A percentile compares a stretch with the other conserved stretches of the same genome.
phyloP scores from a whole-genome alignment of 2,888 invertebrate species.

The Girardia tigrina region DNA sequence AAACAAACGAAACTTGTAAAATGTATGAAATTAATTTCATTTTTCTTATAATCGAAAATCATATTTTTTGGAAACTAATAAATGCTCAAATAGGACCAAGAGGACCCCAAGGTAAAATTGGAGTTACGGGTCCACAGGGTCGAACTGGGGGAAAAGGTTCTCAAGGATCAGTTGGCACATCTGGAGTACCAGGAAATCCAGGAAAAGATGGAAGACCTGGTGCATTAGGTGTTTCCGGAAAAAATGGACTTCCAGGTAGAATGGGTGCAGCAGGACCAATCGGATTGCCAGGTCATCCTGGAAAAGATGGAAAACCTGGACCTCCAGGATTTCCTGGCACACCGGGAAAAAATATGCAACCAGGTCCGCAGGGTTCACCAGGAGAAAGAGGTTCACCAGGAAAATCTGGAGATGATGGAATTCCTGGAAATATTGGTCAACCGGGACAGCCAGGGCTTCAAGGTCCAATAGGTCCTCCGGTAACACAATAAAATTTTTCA shows the following conservation, averaged over 20 bases:
- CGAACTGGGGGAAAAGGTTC: neutral
- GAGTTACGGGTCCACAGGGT: neutral
- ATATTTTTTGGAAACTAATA: no score
- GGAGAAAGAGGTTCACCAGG: conserved; percentile 26
- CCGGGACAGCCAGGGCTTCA: conserved; percentile 4
- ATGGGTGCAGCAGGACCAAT: conserved; percentile 37
- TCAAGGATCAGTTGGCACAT: conserved; percentile 6
- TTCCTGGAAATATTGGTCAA: conserved; percentile 30
- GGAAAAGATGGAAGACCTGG: conserved; percentile 16
- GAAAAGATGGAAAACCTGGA: conserved; percentile 37
- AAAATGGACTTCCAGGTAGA: conserved; percentile 37
- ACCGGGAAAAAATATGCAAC: conserved; percentile 25
- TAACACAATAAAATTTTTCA: no score
- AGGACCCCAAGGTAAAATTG: neutral
- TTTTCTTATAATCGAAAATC: no score
- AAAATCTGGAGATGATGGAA: conserved; percentile 34
- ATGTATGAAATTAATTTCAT: no score
- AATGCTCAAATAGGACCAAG: no score
- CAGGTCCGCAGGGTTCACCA: conserved; percentile 36
- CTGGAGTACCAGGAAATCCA: neutral
- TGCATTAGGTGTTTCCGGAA: conserved; percentile 37
- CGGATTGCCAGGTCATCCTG: conserved; percentile 36
- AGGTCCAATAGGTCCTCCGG: conserved; percentile 37
- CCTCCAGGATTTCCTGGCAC: conserved; percentile 30
- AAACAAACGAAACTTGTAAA: no score